Base-by-base conservation (phyloP, 2,113 vertebrate species). In the Saccopteryx bilineata region DNA sequence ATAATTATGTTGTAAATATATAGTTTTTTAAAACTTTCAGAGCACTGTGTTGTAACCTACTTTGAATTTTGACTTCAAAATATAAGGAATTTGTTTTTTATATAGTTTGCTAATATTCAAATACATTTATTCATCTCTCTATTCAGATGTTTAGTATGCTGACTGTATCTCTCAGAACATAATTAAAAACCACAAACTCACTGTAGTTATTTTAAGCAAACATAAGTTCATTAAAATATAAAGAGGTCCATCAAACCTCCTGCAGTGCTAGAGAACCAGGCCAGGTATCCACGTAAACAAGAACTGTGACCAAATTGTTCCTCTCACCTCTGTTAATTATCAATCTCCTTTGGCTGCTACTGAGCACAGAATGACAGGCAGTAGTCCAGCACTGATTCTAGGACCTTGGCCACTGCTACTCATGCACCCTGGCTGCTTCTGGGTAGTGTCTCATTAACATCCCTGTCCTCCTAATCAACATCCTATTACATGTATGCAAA, bases 361-460 rank as follows among this genome's bases (percentile, higher is more conserved):
- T 65, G 58, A 48, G 23, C 19, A 18, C 17, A 26, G 58, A 18
- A 21, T 28, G 56, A 31, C 24, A 71, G 24, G 19, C 31, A 24
- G 28, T 9, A 9, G 46, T 13, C 2, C 0, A 18, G 39, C 52
- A 9, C 9, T 52, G 12, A 24, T 26, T 12, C 2, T 2, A 13
- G 6, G 75, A n/a, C 50, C 39, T 6, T 23, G 69, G 63, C 39
- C 48, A 0, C 15, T 11, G 63, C 46, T 68, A 8, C 10, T 1
- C 18, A 23, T 24, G 15, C 2, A 11, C 12, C 1, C 3, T 54
- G 33, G 31, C 48, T 82, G 7, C 56, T 50, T 79, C 14, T 46
- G 14, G 26, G 5, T 2, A 69, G 52, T 50, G 7, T 68, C 21
- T 56, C 63, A 39, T 23, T 81, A 58, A 19, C 4, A 17, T 56